phyloP scores from a whole-genome alignment of 2,113 vertebrate species.

The Mirza zaza region DNA sequence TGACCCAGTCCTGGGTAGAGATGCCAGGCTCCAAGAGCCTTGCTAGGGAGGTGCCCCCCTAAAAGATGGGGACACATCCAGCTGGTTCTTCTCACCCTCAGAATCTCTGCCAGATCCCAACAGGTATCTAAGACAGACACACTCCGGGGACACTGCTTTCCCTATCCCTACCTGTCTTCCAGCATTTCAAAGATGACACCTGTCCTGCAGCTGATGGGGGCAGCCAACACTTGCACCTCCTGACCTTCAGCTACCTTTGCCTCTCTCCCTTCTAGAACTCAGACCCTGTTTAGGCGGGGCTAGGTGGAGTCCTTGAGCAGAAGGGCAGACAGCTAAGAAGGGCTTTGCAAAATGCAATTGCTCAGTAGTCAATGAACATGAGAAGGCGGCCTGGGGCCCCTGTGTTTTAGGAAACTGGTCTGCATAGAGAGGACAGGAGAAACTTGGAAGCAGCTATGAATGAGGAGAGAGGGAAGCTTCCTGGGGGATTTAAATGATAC shows the following conservation, averaged over 20 bases:
- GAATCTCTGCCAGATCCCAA: not conserved
- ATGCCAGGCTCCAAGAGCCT: not conserved
- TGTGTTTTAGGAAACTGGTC: not conserved
- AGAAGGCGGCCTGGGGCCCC: not conserved
- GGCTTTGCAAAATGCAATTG: constrained; percentile 20
- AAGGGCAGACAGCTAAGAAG: not conserved
- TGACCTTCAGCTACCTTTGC: not conserved
- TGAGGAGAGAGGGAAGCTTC: not conserved
- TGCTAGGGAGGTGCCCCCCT: not conserved
- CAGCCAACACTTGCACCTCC: not conserved
- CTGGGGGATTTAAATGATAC: not conserved
- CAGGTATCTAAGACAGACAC: not conserved
- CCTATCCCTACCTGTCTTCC: not conserved
- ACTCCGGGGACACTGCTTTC: not conserved
- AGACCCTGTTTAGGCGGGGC: not conserved
- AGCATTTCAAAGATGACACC: not conserved
- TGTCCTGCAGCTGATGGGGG: not conserved
- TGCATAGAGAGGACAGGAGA: not conserved
- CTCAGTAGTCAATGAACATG: constrained; percentile 16
- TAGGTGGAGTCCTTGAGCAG: not conserved
- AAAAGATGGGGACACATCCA: not conserved
- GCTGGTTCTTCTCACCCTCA: not conserved
- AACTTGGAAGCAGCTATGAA: not conserved
- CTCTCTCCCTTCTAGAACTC: not conserved
- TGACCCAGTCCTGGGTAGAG: not conserved